These are phyloP conservation scores for Pharmacophagus antenor DNA, from an alignment of 2,888 invertebrate species.

Conservation along the genomic window DNA sequence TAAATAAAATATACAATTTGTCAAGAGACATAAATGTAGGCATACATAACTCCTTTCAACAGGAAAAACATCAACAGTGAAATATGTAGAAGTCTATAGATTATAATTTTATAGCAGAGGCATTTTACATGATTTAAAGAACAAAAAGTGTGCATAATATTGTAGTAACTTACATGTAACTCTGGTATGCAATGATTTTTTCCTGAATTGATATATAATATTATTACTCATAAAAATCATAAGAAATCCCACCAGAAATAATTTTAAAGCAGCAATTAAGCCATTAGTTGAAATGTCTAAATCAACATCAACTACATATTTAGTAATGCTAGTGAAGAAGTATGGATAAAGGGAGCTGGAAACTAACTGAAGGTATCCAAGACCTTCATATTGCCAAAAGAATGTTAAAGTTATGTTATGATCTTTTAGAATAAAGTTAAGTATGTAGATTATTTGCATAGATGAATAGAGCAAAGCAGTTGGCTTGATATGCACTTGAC, in stretches of 20 bases:
- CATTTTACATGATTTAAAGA: no score
- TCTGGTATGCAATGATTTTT: conserved; percentile 86
- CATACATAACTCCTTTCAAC: no score
- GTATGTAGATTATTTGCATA: conserved; percentile 64
- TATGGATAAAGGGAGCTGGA: conserved; percentile 88
- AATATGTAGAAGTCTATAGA: no score
- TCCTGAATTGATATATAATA: conserved; percentile 90
- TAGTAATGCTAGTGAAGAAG: conserved; percentile 84
- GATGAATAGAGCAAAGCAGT: conserved; percentile 58
- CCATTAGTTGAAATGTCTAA: conserved; percentile 76
- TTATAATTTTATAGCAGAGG: no score
- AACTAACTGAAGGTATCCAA: conserved; percentile 87
- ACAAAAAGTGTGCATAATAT: no score
- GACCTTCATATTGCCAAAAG: conserved; percentile 84
- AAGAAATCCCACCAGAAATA: conserved; percentile 84
- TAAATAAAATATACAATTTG: no score
- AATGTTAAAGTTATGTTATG: conserved; percentile 65
- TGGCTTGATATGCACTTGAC: conserved; percentile 54
- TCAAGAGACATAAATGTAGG: no score
- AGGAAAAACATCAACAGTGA: no score
- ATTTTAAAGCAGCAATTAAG: conserved; percentile 66
- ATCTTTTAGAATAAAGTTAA: conserved; percentile 64
- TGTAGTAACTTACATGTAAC: conserved; percentile 83
- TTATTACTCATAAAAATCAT: conserved; percentile 87
- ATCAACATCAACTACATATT: conserved; percentile 84